Percentiles rank a stretch among this genome's conserved stretches.
phyloP scores from a whole-genome alignment of 2,888 invertebrate genomes.

The Eugnorisma glareosa region DNA sequence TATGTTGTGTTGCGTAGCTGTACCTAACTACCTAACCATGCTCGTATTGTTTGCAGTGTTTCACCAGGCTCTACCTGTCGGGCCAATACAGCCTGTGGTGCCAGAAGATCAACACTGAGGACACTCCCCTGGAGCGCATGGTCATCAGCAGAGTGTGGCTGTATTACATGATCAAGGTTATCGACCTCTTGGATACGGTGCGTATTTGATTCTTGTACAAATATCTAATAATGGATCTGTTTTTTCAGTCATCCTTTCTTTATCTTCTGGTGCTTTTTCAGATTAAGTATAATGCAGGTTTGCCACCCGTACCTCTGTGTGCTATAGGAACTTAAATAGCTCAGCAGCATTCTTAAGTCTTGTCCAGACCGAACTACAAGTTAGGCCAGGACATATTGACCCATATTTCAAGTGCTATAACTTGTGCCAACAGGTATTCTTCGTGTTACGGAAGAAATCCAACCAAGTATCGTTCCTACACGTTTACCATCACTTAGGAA shows the following conservation, averaged over 20 bases:
- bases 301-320: neutral
- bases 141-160: conserved; percentile 84
- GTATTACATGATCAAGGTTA: conserved; percentile 87
- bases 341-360: neutral
- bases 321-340: neutral
- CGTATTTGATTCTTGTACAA: conserved; percentile 29
- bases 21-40: neutral
- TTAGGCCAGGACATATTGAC: neutral
- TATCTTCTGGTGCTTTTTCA: neutral
- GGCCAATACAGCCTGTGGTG: conserved; percentile 88
- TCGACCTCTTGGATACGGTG: conserved; percentile 88
- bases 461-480: conserved; percentile 87
- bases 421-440: conserved; percentile 81
- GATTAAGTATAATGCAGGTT: neutral
- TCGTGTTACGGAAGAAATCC: conserved; percentile 88
- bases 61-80: conserved; percentile 80
- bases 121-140: conserved; percentile 82
- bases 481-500: conserved; percentile 88
- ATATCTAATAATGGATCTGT: neutral
- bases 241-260: no score
- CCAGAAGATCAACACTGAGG: conserved; percentile 85
- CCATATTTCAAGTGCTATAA: conserved; percentile 2
- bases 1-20: neutral
- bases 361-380: neutral
- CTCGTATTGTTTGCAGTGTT: conserved; percentile 77